Percentiles rank a stretch among this genome's conserved stretches.
Evolutionary conservation across 2,113 vertebrate genomes (phyloP).

Genomic region (Scytalopus superciliaris): DNA sequence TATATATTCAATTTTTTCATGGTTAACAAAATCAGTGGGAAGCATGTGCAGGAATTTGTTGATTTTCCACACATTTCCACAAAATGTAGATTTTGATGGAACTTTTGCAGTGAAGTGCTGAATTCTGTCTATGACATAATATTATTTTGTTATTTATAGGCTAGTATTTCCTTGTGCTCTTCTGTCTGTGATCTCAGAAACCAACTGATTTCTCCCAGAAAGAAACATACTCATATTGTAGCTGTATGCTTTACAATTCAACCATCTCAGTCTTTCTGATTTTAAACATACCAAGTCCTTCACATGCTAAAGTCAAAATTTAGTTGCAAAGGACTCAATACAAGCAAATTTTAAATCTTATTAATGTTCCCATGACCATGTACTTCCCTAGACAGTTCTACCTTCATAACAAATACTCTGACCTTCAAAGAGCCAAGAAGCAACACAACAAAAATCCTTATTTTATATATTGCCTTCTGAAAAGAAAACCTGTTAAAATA

Average conservation of each 20-base stretch:
- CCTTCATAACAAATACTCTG: background rate
- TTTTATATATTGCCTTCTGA: background rate
- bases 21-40: background rate
- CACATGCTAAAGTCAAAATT: background rate
- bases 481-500: background rate
- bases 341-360: background rate
- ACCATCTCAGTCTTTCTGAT: background rate
- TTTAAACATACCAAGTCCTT: background rate
- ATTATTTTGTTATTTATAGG: no score
- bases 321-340: background rate
- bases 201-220: background rate
- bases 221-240: background rate
- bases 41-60: background rate
- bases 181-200: background rate
- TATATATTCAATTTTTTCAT: background rate
- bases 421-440: background rate
- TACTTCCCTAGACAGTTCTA: background rate
- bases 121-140: background rate
- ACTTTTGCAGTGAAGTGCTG: background rate
- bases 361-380: background rate
- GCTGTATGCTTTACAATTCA: background rate
- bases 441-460: background rate
- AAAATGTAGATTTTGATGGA: background rate
- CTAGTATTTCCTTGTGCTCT: background rate
- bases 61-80: rapidly evolving